Conservation (phyloP, 2,797 vertebrate genomes). For the Streptopelia turtur region DNA sequence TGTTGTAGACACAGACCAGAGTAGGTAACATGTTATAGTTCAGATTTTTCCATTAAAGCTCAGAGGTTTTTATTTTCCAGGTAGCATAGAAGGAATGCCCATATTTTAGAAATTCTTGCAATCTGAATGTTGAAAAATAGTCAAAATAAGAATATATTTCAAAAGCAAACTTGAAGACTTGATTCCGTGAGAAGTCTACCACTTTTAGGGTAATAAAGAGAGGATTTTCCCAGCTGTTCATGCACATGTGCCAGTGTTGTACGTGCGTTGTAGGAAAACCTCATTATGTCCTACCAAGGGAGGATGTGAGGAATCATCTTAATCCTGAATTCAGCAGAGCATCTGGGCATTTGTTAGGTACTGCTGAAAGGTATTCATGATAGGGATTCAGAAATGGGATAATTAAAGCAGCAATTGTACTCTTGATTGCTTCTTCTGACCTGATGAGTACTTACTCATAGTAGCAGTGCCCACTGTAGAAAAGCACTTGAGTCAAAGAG, state of each 20-base stretch:
- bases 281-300: background rate
- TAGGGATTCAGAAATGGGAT: background rate
- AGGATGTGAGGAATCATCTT: background rate
- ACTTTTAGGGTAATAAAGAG: background rate
- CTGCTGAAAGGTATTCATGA: background rate
- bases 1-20: background rate
- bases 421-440: background rate
- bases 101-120: background rate
- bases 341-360: background rate
- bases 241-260: fast-evolving
- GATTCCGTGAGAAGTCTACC: background rate
- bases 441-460: background rate
- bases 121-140: background rate
- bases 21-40: background rate
- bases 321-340: background rate
- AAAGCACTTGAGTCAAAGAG: background rate
- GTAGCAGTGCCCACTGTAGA: background rate
- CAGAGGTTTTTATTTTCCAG: background rate
- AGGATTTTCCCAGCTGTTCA: background rate
- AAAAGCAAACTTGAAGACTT: background rate
- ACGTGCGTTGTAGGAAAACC: background rate
- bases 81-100: background rate
- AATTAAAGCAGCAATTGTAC: background rate
- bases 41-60: background rate
- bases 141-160: background rate